Evolutionary conservation across 2,888 invertebrate genomes (phyloP).

Genomic region (Plagiodera versicolora): DNA sequence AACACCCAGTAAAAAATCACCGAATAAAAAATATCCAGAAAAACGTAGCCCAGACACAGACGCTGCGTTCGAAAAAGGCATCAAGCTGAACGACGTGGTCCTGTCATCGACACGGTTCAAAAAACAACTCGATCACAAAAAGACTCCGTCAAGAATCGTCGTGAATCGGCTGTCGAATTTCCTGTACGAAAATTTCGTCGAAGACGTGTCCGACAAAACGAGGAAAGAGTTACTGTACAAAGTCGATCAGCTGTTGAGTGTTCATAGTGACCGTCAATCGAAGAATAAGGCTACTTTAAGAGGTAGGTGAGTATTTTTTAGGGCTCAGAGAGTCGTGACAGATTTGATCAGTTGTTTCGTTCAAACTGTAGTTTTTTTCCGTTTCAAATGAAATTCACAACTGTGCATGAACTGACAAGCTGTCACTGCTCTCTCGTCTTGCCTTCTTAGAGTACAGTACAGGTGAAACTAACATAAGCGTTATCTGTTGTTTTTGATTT

Average conservation of each 20-base stretch:
- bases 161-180: conserved; percentile 25
- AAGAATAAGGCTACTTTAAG: neutral
- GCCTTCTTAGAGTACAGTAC: too few species aligned
- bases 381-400: too few species aligned
- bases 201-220: conserved; percentile 7
- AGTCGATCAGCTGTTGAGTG: conserved; percentile 10
- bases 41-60: neutral
- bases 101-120: conserved; percentile 17
- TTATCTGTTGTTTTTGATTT: too few species aligned
- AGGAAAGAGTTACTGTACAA: conserved; percentile 13
- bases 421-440: too few species aligned
- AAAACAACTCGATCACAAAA: conserved; percentile 2
- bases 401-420: too few species aligned
- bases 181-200: conserved; percentile 25
- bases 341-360: too few species aligned
- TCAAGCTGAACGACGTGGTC: neutral
- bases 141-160: conserved; percentile 15
- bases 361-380: too few species aligned
- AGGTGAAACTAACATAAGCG: too few species aligned
- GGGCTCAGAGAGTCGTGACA: too few species aligned
- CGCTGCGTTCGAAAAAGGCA: neutral
- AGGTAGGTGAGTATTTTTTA: conserved; percentile 15
- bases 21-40: too few species aligned
- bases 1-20: neutral
- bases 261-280: neutral